Conservation (phyloP, 2,797 vertebrate species). For the Peromyscus attwateri region DNA sequence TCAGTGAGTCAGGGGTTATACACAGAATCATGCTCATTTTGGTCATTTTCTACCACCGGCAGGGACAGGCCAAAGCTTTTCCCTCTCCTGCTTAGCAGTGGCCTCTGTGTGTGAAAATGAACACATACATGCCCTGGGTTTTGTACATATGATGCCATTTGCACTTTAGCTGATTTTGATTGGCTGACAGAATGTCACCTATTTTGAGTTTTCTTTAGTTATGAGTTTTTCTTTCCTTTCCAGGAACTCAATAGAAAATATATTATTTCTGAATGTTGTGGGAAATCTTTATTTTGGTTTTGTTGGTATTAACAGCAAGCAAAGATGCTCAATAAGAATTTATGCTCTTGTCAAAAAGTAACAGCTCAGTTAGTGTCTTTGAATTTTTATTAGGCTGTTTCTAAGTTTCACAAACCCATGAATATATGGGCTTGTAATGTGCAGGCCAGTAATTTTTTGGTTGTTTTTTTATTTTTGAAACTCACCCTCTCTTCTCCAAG, state of each 20-base stretch:
- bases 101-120: conserved; percentile 26
- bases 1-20: conserved; percentile 8
- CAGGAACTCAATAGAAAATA: conserved; percentile 61
- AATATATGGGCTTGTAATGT: not conserved
- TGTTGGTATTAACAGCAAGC: conserved; percentile 43
- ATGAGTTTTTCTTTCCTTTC: conserved; percentile 22
- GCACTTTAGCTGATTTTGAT: conserved; percentile 67
- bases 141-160: conserved; percentile 60
- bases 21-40: not conserved
- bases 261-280: conserved; percentile 69
- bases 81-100: conserved; percentile 49
- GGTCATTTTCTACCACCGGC: not conserved
- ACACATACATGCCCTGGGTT: not conserved
- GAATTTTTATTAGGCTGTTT: conserved; percentile 49
- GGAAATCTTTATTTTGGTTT: conserved; percentile 63
- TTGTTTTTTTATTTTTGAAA: not conserved
- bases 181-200: conserved; percentile 67
- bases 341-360: conserved; percentile 25
- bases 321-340: conserved; percentile 57
- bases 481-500: not conserved
- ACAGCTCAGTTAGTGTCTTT: conserved; percentile 53
- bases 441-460: not conserved
- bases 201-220: conserved; percentile 70
- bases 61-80: not conserved
- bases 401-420: conserved; percentile 38